phyloP scores from a whole-genome alignment of 2,113 vertebrate species.

The Narcine bancroftii region DNA sequence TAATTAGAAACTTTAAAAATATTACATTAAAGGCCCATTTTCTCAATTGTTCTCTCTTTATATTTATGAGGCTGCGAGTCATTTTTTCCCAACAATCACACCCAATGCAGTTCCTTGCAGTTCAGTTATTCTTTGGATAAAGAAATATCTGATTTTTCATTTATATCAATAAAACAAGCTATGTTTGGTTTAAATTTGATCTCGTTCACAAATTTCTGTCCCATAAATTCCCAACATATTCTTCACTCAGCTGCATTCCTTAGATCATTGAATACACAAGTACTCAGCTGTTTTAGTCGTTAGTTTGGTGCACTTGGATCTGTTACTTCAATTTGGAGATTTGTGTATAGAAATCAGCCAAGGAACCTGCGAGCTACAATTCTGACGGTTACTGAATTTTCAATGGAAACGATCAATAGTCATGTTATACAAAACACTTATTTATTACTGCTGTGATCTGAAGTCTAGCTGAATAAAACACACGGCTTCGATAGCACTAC shows the following conservation, averaged over 20 bases:
- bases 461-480: neutral
- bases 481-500: neutral
- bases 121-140: neutral
- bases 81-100: too few species aligned
- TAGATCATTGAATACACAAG: neutral
- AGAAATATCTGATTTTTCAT: neutral
- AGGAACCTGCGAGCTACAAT: neutral
- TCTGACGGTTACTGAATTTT: neutral
- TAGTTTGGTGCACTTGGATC: neutral
- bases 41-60: neutral
- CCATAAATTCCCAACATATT: neutral
- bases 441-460: neutral
- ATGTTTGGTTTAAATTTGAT: neutral
- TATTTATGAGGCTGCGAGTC: neutral
- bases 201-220: neutral
- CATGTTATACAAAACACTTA: neutral
- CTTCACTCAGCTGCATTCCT: neutral
- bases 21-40: neutral
- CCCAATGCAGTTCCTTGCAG: too few species aligned
- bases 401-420: neutral
- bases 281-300: neutral
- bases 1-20: too few species aligned
- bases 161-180: too few species aligned
- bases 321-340: neutral
- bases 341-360: neutral